phyloP scores from a whole-genome alignment of 2,113 vertebrate species.

The Hippocampus barbouri region DNA sequence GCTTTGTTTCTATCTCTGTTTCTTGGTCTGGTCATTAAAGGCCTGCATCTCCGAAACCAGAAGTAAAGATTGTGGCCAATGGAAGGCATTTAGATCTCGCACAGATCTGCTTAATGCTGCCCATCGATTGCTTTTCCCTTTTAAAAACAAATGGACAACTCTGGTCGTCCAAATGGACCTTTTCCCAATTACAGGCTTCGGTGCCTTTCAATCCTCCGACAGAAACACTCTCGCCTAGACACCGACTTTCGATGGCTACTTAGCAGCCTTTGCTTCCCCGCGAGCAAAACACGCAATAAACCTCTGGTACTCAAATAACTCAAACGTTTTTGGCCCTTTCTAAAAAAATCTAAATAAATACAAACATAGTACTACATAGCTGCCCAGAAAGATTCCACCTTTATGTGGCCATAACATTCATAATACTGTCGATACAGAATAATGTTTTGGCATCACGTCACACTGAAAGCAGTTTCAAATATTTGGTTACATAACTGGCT shows the following conservation, averaged over 20 bases:
- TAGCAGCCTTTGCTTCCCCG: conserved; percentile 29
- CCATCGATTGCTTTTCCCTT: conserved; percentile 63
- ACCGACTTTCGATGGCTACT: conserved; percentile 49
- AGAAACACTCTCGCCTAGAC: conserved; percentile 47
- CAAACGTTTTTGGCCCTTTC: background rate
- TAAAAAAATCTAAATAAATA: background rate
- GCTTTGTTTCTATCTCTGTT: conserved; percentile 53
- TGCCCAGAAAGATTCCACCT: background rate
- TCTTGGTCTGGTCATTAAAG: conserved; percentile 66
- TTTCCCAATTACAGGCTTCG: conserved; percentile 73
- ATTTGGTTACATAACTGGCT: background rate
- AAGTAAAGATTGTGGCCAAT: conserved; percentile 64
- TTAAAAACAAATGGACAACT: conserved; percentile 76
- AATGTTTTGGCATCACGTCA: background rate
- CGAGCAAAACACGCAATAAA: conserved; percentile 11
- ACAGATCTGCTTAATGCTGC: conserved; percentile 73
- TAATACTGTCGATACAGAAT: no score
- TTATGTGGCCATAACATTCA: background rate
- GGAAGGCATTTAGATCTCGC: conserved; percentile 76
- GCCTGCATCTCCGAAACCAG: conserved; percentile 68
- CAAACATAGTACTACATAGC: background rate
- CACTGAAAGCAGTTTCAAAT: background rate
- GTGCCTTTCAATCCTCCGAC: conserved; percentile 64
- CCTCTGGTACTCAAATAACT: background rate
- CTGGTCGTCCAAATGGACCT: conserved; percentile 68